Evolutionary conservation across 2,888 invertebrate genomes (phyloP).

Genomic region (Chironomus riparius): DNA sequence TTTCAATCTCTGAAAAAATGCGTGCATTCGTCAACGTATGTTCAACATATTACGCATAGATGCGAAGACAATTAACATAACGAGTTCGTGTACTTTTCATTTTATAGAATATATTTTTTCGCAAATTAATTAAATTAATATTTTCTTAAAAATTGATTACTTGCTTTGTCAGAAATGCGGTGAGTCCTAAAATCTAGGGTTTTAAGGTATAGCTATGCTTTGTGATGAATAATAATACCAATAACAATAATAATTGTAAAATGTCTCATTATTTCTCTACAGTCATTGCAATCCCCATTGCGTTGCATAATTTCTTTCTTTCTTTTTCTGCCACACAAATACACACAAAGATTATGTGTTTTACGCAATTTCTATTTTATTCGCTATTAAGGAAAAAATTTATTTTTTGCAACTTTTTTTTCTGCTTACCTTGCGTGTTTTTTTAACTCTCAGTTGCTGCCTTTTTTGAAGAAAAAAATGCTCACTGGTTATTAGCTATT

Average conservation of each 20-base stretch:
- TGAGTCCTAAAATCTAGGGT: too few relatives aligned
- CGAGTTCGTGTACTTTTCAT: neutral
- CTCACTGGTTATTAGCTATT: too few relatives aligned
- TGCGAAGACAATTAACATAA: neutral
- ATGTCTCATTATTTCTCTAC: neutral
- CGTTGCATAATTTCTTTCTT: neutral
- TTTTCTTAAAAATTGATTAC: too few relatives aligned
- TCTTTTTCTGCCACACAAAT: neutral
- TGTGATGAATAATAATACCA: too few relatives aligned
- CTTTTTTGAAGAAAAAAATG: too few relatives aligned
- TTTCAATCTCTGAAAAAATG: neutral
- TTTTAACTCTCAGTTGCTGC: neutral
- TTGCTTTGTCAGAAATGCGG: too few relatives aligned
- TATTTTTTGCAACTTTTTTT: neutral
- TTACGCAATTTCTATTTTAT: constrained; percentile 3
- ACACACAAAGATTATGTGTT: neutral
- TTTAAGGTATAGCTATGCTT: too few relatives aligned
- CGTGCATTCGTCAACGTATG: neutral
- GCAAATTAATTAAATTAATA: too few relatives aligned
- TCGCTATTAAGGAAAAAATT: neutral
- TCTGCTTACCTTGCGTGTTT: neutral
- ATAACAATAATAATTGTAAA: neutral
- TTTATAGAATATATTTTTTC: too few relatives aligned
- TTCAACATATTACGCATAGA: neutral
- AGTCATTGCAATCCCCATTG: neutral